Evolutionary conservation across 2,888 invertebrate genomes (phyloP), one percentile per base, ranked within the genome.

Genomic region (Orchesella flavescens): DNA sequence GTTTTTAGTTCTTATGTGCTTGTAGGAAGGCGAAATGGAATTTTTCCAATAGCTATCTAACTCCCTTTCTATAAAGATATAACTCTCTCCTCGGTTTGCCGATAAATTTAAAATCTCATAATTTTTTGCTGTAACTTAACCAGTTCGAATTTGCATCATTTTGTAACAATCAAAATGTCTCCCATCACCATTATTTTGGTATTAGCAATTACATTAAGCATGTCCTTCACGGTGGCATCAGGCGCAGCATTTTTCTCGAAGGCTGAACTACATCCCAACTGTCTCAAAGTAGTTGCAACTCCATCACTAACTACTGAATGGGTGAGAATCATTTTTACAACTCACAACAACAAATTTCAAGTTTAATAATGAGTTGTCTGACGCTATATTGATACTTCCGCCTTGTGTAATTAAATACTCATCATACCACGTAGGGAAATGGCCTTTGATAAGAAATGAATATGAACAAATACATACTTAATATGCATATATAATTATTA

Each of bases 221-320:
- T 34, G 34, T 34, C 34, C 34, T 34, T 34, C 34, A 34, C 2
- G 2, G 34, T 34, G 34, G 59, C 46, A 19, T 3, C 59, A 0
- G 57, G 19, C 34, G 34, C 34, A 34, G 2, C 34, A 15, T 73
- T 19, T 17, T 78, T 78, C 66, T 84, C 83, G 0, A 53, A 59
- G 17, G 83, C 79, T 1, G 59, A 79, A 17, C 83, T 73, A 15
- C 78, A 84, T 55, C 74, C 68, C 21, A 78, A 84, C 23, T 84
- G 83, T 63, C 65, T 73, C 9, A 79, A 68, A 68, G n/a, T 79
- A 5, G 24, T 61, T 13, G 74, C 83, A 15, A 84, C 83, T 0
- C 46, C n/a, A 7, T 49, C 43, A 1, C 24, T 84, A 23, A 78
- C 59, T 63, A 46, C 55, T 9, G 74, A 79, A 61, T 84, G 78